Base-by-base conservation (phyloP, 2,888 invertebrate species). In the Euplagia quadripunctaria region DNA sequence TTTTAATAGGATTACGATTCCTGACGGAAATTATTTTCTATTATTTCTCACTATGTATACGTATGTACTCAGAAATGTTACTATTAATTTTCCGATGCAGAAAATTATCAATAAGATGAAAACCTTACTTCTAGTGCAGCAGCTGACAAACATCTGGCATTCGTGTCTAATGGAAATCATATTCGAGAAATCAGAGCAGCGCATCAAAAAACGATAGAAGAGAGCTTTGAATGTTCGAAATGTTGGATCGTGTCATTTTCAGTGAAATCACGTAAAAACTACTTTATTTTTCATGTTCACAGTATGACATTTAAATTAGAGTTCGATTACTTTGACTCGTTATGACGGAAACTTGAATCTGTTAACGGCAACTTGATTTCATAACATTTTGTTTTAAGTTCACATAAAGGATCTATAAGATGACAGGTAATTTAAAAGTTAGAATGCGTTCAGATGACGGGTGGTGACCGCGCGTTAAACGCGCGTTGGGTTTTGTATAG, bases 231-330 rank as follows among this genome's bases (percentile, higher is more conserved):
- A 75, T 68, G 74, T 49, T 63, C 42, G 69, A 70, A 71, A 73
- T 66, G 75, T 58, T 67, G 55, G 71, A 68, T 72, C 42, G 64
- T 42, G 63, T n/a, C 64, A 72, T 82, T 73, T 66, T 61, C n/a
- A 82, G 74, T 74, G 64, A 72, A 76, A 75, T 78, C 78, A 82
- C 83, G 83, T 82, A 76, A 73, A 71, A 82, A 66, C 74, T 76
- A 76, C 83, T 78, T 65, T 76, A 76, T 73, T 80, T 78, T 63
- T 58, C 61, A 82, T 66, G 73, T 69, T 72, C 46, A 65, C 65
- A 49, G 42, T 51, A 55, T 80, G 73, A 76, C 73, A 73, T 73
- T 80, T 43, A 69, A 69, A 69, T 17, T 58, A 46, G 46, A 72
- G 11, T 17, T 17, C 17, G 52, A 49, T 68, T 64, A 52, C 16